Conservation (phyloP, 92 coral and sea anemone genomes). For the Pocillopora meandrina region DNA sequence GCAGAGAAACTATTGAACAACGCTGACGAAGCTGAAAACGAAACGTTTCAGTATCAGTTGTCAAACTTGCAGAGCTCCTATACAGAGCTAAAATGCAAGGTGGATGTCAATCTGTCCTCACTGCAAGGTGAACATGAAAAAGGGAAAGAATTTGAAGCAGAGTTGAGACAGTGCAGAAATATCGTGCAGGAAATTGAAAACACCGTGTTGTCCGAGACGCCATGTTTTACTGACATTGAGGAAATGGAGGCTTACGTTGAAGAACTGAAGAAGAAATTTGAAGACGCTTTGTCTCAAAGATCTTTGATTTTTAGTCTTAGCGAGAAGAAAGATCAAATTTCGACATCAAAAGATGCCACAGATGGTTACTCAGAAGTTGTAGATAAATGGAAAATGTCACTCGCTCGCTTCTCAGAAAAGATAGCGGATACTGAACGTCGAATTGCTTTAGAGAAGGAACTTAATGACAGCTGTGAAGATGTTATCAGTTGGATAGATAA, state of each 20-base stretch:
- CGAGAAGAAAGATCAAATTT: constrained; percentile 43
- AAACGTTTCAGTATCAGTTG: constrained; percentile 26
- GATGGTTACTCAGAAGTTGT: constrained; percentile 47
- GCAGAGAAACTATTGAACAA: constrained; percentile 47
- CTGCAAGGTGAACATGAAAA: constrained; percentile 28
- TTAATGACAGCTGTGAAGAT: constrained; percentile 61
- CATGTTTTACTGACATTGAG: constrained; percentile 19
- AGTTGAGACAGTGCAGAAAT: constrained; percentile 48
- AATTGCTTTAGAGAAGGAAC: constrained; percentile 53
- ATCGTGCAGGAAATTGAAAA: constrained; percentile 49
- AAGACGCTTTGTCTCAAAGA: constrained; percentile 56
- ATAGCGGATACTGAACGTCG: constrained; percentile 56
- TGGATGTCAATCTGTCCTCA: constrained; percentile 10
- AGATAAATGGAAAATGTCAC: constrained; percentile 67
- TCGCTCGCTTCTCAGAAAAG: constrained; percentile 54
- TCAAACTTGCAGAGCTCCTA: constrained; percentile 27
- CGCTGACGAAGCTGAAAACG: constrained; percentile 50
- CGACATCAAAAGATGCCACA: constrained; percentile 36
- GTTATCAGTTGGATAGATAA: constrained; percentile 68
- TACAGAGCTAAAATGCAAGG: constrained; percentile 30
- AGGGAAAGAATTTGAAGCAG: constrained; percentile 53
- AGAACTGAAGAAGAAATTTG: constrained; percentile 52
- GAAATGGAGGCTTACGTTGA: constrained; percentile 65
- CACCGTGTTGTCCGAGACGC: constrained; percentile 36
- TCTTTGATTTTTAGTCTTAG: constrained; percentile 52